Evolutionary conservation across 2,888 invertebrate species (phyloP), one percentile per base, ranked within the genome.

Genomic region (Nectonema munidae): DNA sequence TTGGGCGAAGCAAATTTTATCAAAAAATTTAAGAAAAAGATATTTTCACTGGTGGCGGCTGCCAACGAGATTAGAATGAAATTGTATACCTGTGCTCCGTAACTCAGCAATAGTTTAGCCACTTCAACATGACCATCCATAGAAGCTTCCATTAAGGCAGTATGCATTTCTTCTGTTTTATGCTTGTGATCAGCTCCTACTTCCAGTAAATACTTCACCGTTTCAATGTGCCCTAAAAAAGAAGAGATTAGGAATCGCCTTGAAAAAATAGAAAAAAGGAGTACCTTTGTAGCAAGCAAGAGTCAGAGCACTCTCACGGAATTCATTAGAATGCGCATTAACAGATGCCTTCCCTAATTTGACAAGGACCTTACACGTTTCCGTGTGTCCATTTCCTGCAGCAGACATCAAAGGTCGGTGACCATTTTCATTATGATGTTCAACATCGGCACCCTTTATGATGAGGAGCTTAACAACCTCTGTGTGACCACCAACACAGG

Each of bases 81-180:
- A n/a, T n/a, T n/a, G 3, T 42, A 45, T 44, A 66, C 65, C 64
- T 86, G 86, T 38, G 89, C 89, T 44, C 89, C 89, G 17, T 77
- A 79, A 59, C 89, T 83, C 14, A 95, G 61, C 45, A 95, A 63
- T 44, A 89, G 62, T 47, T 77, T 63, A 5, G 86, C 86, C 35
- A 95, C 89, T 58, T 89, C 86, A 1, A 86, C 79, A 53, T 95
- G 89, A 0, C 95, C 89, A 56, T 95, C 89, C 89, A 95, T 95
- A 42, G 83, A 81, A 38, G 89, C 89, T 58, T 95, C 89, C 86
- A 95, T 89, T 32, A 95, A 62, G 32, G 89, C 89, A 18, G 89
- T 89, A 58, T 95, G 89, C 83, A 95, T 83, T 61, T 95, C 95
- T 55, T 89, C 86, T 5, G 86, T 86, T 63, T 86, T 86, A 62